Evolutionary conservation across 2,797 vertebrate species (phyloP), one percentile per base, ranked within the genome.

Genomic region (Sciurus vulgaris): DNA sequence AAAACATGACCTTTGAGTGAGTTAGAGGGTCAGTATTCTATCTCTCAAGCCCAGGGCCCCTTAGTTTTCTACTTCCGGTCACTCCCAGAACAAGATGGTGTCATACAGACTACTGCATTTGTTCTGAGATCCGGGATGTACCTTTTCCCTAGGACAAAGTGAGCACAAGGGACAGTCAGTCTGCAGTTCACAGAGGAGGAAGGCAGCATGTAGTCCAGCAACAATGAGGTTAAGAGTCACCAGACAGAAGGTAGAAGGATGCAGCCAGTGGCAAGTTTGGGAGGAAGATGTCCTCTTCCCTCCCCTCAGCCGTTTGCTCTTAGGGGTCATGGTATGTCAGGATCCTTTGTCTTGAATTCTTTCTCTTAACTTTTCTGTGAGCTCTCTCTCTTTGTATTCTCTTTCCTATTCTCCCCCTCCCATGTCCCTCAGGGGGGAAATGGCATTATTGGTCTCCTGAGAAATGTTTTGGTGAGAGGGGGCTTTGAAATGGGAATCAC

Each of bases 151-250:
- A n/a, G 44, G 59, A 11, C 14, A 30, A 79, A 70, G 74, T 24
- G 24, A 26, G 69, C 9, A 0, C 1, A 76, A 85, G 88, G 70
- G 56, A 69, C 33, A 8, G 13, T 35, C n/a, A 8, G 13, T 41
- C 65, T 72, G 47, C 59, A 41, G 1, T 47, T 83, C 78, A 17
- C 5, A 81, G 85, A 85, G 63, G 77, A 65, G 54, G 44, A 76
- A 30, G 73, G 47, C 4, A 69, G 82, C 26, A 1, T 72, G 85
- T 9, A 4, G 54, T 17, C 51, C 65, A 5, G 33, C 7, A 18
- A 87, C 56, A 35, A 67, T 28, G 51, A 95, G 61, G 54, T 61
- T 8, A 17, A n/a, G 67, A 65, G 86, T 72, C 65, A 33, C 74
- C 59, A 14, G 33, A 59, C 9, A 28, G 65, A 78, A n/a, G 12